A percentile compares a stretch with the other conserved stretches of the same genome.
These are phyloP conservation scores for Apodemia duryi DNA, from an alignment of 2,888 invertebrate genomes.

Conservation along the genomic window DNA sequence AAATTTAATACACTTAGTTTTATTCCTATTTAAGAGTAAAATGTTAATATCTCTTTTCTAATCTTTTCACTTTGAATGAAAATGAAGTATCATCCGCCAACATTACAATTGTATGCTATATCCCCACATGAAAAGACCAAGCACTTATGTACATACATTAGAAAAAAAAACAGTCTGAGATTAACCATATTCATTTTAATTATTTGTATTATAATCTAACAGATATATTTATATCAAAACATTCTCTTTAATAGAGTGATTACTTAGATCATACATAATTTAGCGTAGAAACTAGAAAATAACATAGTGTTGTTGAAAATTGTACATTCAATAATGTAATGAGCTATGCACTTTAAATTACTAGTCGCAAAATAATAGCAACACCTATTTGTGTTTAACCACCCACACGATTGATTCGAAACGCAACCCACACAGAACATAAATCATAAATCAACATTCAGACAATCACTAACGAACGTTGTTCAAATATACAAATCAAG, in stretches of 20 bases:
- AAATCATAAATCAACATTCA: constrained; percentile 54
- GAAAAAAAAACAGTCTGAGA: too few relatives aligned
- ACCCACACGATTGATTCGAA: constrained; percentile 53
- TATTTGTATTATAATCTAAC: too few relatives aligned
- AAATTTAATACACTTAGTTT: too few relatives aligned
- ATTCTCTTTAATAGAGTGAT: constrained; percentile 14
- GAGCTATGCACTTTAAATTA: constrained; percentile 33
- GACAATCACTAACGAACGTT: constrained; percentile 68
- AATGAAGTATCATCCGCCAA: too few relatives aligned
- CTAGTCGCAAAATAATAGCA: constrained; percentile 33
- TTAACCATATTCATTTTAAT: too few relatives aligned
- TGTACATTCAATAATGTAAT: constrained; percentile 9
- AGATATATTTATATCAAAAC: too few relatives aligned
- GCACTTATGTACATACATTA: too few relatives aligned
- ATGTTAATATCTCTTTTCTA: too few relatives aligned
- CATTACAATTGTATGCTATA: too few relatives aligned
- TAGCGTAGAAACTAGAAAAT: constrained; percentile 21
- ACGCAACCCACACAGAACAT: constrained; percentile 51
- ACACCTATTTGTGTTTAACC: constrained; percentile 35
- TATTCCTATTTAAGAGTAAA: too few relatives aligned
- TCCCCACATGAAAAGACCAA: too few relatives aligned
- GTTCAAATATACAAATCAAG: constrained; percentile 61
- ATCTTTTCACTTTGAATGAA: too few relatives aligned
- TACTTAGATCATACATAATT: constrained; percentile 16
- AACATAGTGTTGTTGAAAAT: constrained; percentile 14